phyloP scores from a whole-genome alignment of 2,113 vertebrate species.

The Epinephelus lanceolatus region DNA sequence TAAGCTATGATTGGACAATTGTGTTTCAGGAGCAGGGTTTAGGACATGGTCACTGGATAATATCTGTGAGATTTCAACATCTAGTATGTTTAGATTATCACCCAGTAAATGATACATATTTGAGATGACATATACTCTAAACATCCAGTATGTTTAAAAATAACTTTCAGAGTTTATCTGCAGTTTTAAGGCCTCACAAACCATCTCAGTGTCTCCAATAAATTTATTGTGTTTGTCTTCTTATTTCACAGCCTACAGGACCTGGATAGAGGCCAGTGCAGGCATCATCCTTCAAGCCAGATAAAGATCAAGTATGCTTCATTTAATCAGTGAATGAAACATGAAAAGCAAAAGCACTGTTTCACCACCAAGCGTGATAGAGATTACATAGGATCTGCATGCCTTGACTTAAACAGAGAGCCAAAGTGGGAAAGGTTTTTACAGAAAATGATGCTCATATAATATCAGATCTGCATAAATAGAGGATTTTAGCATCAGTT shows the following conservation, averaged over 20 bases:
- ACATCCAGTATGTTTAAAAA: neutral
- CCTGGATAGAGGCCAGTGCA: slow-evolving; percentile 64
- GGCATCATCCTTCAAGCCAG: slow-evolving; percentile 72
- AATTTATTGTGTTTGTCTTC: slow-evolving; percentile 36
- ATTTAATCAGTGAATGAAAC: slow-evolving; percentile 71
- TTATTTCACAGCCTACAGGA: slow-evolving; percentile 56
- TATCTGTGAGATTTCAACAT: neutral
- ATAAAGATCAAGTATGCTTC: slow-evolving; percentile 77
- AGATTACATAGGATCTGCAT: slow-evolving; percentile 53
- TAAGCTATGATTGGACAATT: neutral
- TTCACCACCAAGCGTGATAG: slow-evolving; percentile 52
- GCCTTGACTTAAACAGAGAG: slow-evolving; percentile 25
- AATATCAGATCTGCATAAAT: slow-evolving; percentile 45
- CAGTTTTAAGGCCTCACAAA: slow-evolving; percentile 14
- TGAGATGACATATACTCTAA: neutral
- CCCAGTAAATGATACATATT: neutral
- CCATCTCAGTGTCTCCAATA: slow-evolving; percentile 9
- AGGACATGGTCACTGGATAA: neutral
- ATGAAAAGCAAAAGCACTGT: slow-evolving; percentile 68
- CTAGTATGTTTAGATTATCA: neutral
- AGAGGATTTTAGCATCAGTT: slow-evolving; percentile 1
- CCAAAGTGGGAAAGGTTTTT: slow-evolving; percentile 17
- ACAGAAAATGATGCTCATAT: neutral
- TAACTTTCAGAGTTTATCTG: neutral
- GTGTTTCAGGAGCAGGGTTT: neutral